A percentile compares a stretch with the other conserved stretches of the same genome.
Evolutionary conservation across 1,140 invertebrate genomes (phyloP).

Genomic region (Achroia grisella): DNA sequence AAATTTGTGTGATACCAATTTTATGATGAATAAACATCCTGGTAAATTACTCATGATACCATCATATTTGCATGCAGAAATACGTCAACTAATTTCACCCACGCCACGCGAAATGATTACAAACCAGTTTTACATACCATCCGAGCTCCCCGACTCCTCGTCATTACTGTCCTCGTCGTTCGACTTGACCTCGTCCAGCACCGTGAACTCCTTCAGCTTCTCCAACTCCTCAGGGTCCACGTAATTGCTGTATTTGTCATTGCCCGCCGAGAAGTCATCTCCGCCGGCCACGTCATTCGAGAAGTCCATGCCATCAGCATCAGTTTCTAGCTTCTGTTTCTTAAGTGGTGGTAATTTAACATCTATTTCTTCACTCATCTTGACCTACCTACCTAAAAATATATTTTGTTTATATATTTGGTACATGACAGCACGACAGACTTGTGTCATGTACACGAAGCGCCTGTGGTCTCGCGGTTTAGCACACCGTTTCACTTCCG

Average conservation of each 20-base stretch:
- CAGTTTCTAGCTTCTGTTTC: neutral
- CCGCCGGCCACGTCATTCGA: slow-evolving; percentile 10
- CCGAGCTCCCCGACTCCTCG: slow-evolving; percentile 44
- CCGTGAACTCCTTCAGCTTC: slow-evolving; percentile 78
- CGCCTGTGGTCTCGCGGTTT: too few species aligned
- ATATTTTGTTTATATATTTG: slow-evolving; percentile 10
- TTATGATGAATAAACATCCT: too few species aligned
- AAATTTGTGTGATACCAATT: neutral
- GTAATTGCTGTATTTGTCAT: slow-evolving; percentile 41
- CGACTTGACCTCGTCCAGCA: slow-evolving; percentile 83
- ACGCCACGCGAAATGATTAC: too few species aligned
- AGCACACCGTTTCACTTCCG: too few species aligned
- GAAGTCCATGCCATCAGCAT: slow-evolving; percentile 13
- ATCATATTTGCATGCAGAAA: too few species aligned
- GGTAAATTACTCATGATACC: too few species aligned
- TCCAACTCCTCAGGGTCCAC: slow-evolving; percentile 47
- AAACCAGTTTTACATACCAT: slow-evolving; percentile 54
- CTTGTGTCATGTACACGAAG: too few species aligned
- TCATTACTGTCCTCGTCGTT: slow-evolving; percentile 75
- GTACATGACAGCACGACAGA: too few species aligned
- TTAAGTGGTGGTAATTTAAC: neutral
- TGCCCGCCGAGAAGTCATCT: neutral
- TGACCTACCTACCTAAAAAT: slow-evolving; percentile 28
- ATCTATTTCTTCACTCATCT: slow-evolving; percentile 28
- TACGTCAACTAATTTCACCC: too few species aligned